phyloP scores from a whole-genome alignment of 2,797 vertebrate species.

The Spheniscus humboldti region DNA sequence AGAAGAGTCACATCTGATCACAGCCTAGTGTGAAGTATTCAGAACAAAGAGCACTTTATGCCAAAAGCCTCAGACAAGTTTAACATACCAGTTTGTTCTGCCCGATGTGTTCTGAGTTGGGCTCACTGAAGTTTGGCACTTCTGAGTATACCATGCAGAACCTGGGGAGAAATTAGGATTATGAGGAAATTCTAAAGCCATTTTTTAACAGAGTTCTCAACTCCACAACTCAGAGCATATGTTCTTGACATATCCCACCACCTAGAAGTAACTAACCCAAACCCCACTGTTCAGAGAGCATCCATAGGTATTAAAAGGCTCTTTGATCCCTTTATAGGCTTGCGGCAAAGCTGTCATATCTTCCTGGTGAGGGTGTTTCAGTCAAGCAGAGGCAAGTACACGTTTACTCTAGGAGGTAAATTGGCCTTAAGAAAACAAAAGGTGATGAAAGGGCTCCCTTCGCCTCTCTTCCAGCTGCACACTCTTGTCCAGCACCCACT shows the following conservation, averaged over 20 bases:
- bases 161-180: slow-evolving; percentile 71
- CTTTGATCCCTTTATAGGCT: background rate
- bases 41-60: background rate
- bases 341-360: background rate
- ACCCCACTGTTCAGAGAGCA: background rate
- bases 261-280: background rate
- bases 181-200: background rate
- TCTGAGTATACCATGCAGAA: slow-evolving; percentile 99
- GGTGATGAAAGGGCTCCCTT: background rate
- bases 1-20: background rate
- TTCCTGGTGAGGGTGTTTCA: background rate
- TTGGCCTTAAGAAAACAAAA: background rate
- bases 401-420: background rate
- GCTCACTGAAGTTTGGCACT: slow-evolving; percentile 98
- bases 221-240: background rate
- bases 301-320: background rate
- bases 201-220: background rate
- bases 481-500: background rate
- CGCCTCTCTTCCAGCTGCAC: background rate
- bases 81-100: slow-evolving; percentile 90
- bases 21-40: background rate
- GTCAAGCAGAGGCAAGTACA: background rate
- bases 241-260: background rate
- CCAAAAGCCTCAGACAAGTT: background rate
- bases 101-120: slow-evolving; percentile 86